Conservation (phyloP, 2,113 vertebrate species). For the Hemiprocne comata region DNA sequence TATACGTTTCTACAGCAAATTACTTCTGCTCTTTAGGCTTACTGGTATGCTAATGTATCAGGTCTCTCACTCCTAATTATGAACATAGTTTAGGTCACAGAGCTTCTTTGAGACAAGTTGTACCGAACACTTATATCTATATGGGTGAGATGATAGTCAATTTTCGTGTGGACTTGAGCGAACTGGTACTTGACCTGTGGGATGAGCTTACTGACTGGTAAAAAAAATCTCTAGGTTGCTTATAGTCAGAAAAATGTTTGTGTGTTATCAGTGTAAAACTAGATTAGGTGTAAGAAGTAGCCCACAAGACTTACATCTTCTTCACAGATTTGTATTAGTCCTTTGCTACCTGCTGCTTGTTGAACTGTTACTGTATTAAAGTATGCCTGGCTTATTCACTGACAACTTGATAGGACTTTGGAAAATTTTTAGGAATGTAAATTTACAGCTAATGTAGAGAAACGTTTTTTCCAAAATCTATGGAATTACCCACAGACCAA, state of each 20-base stretch:
- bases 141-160: not conserved
- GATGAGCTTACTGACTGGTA: not conserved
- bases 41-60: accelerated
- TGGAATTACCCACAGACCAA: not conserved
- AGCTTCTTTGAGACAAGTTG: not conserved
- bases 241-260: not conserved
- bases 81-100: not conserved
- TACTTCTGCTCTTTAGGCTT: not conserved
- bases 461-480: not conserved
- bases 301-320: not conserved
- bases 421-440: not conserved
- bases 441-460: not conserved
- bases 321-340: not conserved
- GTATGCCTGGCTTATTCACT: not conserved
- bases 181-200: not conserved
- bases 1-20: not conserved
- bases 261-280: not conserved
- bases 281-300: not conserved
- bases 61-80: not conserved
- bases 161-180: not conserved
- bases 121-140: not conserved
- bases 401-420: not conserved
- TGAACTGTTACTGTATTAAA: not conserved
- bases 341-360: not conserved
- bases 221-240: not conserved